phyloP scores from a whole-genome alignment of 2,797 vertebrate species.

The Graptemys geographica region DNA sequence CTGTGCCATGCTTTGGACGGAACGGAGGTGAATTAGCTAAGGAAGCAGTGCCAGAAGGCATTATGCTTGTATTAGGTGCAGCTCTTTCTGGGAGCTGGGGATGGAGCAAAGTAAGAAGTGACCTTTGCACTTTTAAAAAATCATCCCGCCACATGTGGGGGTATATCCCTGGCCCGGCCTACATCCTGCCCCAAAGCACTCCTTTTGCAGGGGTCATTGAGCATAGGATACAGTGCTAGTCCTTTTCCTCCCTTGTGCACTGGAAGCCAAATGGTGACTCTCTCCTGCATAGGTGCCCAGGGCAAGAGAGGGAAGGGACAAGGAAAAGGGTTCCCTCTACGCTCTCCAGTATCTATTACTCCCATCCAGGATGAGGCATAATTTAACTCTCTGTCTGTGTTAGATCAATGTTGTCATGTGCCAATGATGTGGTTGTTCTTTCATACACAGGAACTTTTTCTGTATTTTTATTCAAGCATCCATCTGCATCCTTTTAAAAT shows the following conservation, averaged over 20 bases:
- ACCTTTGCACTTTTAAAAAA: not conserved
- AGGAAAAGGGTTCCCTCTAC: not conserved
- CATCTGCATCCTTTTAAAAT: not conserved
- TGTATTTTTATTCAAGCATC: no score
- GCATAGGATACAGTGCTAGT: not conserved
- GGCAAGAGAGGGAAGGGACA: not conserved
- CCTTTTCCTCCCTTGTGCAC: not conserved
- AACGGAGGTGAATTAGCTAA: not conserved
- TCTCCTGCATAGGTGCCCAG: not conserved
- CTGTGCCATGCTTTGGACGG: not conserved
- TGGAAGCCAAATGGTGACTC: not conserved
- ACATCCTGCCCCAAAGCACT: not conserved
- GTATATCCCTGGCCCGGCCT: not conserved
- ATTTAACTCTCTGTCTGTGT: not conserved
- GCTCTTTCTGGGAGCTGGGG: not conserved
- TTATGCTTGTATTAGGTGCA: accelerated
- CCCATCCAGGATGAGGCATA: not conserved
- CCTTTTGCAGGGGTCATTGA: not conserved
- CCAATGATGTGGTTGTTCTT: not conserved
- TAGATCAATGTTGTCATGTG: not conserved
- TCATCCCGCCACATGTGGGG: not conserved
- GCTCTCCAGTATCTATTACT: not conserved
- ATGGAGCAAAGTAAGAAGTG: not conserved
- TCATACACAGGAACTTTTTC: no score
- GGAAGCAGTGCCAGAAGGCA: not conserved